Percentiles rank a stretch among this genome's conserved stretches.
phyloP scores from a whole-genome alignment of 2,113 vertebrate species.

The Pseudorasbora parva region DNA sequence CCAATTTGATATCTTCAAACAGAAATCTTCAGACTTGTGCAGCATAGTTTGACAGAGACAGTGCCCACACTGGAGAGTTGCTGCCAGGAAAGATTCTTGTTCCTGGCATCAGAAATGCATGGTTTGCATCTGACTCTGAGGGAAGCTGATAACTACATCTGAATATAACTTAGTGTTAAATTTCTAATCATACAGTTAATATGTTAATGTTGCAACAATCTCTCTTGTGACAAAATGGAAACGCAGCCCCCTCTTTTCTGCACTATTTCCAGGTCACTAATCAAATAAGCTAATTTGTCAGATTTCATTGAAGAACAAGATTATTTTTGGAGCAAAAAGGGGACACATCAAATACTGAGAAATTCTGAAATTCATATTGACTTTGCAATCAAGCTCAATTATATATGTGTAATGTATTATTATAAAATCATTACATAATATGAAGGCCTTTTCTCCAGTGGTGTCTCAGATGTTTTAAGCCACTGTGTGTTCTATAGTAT shows the following conservation, averaged over 20 bases:
- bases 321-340: too few relatives aligned
- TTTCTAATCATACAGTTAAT: neutral
- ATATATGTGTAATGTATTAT: too few relatives aligned
- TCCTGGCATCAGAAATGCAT: neutral
- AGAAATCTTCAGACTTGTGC: conserved; percentile 37
- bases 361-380: too few relatives aligned
- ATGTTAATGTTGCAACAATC: neutral
- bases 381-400: too few relatives aligned
- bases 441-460: too few relatives aligned
- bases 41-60: neutral
- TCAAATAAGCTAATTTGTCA: neutral
- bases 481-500: too few relatives aligned
- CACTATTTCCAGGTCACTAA: neutral
- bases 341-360: too few relatives aligned
- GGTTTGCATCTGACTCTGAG: neutral
- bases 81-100: neutral
- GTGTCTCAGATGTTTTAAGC: too few relatives aligned
- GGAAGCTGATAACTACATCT: neutral
- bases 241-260: neutral
- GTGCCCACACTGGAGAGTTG: neutral
- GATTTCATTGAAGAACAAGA: neutral
- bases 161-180: neutral
- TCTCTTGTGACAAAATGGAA: neutral
- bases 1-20: conserved; percentile 48
- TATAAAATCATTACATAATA: too few relatives aligned